Conservation (phyloP, 1,140 invertebrate genomes). For the Caenorhabditis inopinata region DNA sequence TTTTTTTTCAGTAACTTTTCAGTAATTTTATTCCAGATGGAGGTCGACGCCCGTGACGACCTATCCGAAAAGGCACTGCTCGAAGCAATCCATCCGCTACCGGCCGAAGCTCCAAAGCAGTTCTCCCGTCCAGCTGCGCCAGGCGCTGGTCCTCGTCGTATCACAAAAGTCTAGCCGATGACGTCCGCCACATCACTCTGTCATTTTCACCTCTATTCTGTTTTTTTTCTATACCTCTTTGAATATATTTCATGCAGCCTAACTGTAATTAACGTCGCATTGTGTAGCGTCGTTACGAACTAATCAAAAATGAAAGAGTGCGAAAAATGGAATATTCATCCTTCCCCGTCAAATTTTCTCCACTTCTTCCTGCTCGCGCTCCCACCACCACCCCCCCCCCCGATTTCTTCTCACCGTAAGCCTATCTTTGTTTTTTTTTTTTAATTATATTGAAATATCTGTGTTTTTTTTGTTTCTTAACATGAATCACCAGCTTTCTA, state of each 20-base stretch:
- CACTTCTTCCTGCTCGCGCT: not conserved
- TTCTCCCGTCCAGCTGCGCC: conserved; percentile 42
- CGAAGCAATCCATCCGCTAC: conserved; percentile 52
- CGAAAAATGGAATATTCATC: conserved; percentile 32
- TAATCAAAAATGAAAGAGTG: not conserved
- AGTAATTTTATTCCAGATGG: conserved; percentile 57
- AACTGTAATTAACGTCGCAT: conserved; percentile 27
- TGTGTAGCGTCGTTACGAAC: not conserved
- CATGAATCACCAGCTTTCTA: not conserved
- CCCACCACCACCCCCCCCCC: not conserved
- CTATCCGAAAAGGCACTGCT: conserved; percentile 56
- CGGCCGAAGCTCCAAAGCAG: conserved; percentile 42
- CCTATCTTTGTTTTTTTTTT: not conserved
- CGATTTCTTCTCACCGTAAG: not conserved
- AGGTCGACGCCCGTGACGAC: conserved; percentile 62
- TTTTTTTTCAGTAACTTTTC: too few species aligned
- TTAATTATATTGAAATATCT: not conserved
- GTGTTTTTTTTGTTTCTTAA: not conserved
- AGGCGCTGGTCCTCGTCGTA: conserved; percentile 39
- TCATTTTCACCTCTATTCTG: not conserved
- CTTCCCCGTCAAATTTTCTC: not conserved
- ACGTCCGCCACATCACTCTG: not conserved
- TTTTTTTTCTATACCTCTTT: not conserved
- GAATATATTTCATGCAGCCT: not conserved
- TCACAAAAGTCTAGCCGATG: conserved; percentile 38